phyloP scores from a whole-genome alignment of 2,888 invertebrate genomes.

The Philereme transversata region DNA sequence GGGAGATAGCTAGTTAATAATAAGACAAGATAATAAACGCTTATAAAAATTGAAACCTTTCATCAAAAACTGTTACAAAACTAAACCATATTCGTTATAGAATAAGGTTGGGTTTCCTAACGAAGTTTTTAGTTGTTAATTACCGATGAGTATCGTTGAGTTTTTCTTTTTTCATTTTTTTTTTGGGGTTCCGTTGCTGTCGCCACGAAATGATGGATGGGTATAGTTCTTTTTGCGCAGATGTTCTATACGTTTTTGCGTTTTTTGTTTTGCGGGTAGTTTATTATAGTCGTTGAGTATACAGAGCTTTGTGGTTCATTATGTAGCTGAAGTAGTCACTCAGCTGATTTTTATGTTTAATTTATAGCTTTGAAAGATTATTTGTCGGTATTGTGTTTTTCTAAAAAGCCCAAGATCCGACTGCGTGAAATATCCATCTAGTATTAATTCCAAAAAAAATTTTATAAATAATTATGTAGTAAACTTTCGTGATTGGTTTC shows the following conservation, averaged over 20 bases:
- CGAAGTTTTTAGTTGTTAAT: slow-evolving; percentile 11
- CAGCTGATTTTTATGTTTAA: no score
- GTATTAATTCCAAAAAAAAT: no score
- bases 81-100: neutral
- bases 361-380: no score
- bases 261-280: slow-evolving; percentile 3
- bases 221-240: slow-evolving; percentile 13
- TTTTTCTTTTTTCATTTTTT: slow-evolving; percentile 7
- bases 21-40: no score
- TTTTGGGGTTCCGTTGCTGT: slow-evolving; percentile 16
- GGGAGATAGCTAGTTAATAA: no score
- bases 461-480: no score
- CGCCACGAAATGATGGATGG: slow-evolving; percentile 25
- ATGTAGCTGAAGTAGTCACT: neutral
- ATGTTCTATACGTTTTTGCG: slow-evolving; percentile 3
- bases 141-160: slow-evolving; percentile 9
- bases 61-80: neutral
- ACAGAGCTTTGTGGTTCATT: neutral
- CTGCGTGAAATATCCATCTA: no score
- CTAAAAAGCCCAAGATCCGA: no score
- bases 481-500: no score
- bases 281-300: no score
- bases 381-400: no score
- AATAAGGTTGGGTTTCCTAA: neutral
- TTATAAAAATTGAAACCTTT: no score